These are phyloP conservation scores for Uloborus plumipes DNA, from an alignment of 2,888 invertebrate species.

Conservation along the genomic window DNA sequence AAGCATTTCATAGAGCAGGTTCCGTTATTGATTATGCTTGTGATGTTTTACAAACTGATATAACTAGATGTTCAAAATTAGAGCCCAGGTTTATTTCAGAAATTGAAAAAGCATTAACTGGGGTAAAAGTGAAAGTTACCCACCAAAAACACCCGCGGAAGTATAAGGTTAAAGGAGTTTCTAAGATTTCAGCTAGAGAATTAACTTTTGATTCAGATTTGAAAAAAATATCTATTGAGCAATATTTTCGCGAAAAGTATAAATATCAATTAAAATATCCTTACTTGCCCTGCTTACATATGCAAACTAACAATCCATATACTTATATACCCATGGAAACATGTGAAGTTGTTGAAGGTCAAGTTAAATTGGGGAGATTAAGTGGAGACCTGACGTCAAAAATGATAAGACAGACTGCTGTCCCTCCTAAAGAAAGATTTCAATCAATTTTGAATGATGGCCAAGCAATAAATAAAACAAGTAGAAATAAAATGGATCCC, in stretches of 20 bases:
- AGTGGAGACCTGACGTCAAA: conserved; percentile 8
- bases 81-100: conserved; percentile 10
- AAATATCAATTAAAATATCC: conserved; percentile 23
- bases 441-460: conserved; percentile 38
- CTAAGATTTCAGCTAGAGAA: conserved; percentile 24
- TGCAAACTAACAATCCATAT: conserved; percentile 42
- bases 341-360: conserved; percentile 51
- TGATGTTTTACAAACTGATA: conserved; percentile 31
- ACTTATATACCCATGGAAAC: conserved; percentile 61
- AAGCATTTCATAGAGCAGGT: conserved; percentile 49
- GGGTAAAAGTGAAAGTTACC: conserved; percentile 27
- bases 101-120: conserved; percentile 26
- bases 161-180: conserved; percentile 29
- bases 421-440: conserved; percentile 55
- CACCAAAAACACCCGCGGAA: conserved; percentile 47
- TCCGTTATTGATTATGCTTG: conserved; percentile 30
- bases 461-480: conserved; percentile 21
- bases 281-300: conserved; percentile 49
- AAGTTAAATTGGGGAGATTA: conserved; percentile 43
- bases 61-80: background rate
- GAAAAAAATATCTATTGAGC: conserved; percentile 23
- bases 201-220: conserved; percentile 16
- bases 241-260: conserved; percentile 60
- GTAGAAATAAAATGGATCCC: conserved; percentile 28
- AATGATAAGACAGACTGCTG: conserved; percentile 59